Base-by-base conservation (phyloP, 2,113 vertebrate genomes). In the Datnioides undecimradiatus region DNA sequence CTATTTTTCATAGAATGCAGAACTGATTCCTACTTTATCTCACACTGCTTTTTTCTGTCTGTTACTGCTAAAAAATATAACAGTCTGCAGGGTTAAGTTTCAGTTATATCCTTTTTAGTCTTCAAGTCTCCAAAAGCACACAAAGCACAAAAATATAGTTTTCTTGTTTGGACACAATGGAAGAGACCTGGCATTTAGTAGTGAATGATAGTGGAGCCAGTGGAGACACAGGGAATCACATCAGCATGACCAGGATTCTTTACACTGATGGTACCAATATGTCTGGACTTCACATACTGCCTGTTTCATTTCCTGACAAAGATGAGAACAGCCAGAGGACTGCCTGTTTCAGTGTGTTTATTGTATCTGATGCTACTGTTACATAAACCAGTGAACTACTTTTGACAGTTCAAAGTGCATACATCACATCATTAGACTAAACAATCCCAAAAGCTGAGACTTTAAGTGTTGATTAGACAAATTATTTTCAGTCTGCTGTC, bases 271-370 rank as follows among this genome's bases (percentile, higher is more conserved):
- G 60, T 64, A 60, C 52, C 87, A 84, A 85, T 58, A 81, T 62
- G 49, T 79, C 81, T 80, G 60, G 52, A 75, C 54, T 71, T 78
- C 27, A 2, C 31, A 16, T 41, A 33, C 63, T 65, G 70, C 46
- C 48, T 25, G 65, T 83, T 84, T 89, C 57, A 78, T 83, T 89
- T 87, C 84, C 80, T 83, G 81, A 57, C 68, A 38, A 57, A 41
- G 29, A 85, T 60, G 72, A 88, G 78, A 70, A 49, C 25, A 71
- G 41, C 73, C 85, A 72, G 73, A 76, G 58, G 63, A 57, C 48
- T 27, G 36, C 59, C 64, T 66, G 62, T 66, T 76, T 71, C 48
- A 27, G 27, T 57, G 6, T 17, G 43, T 67, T 23, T 34, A 23
- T 33, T 58, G n/a, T 25, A 48, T 57, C 58, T 78, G 25, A 21